Percentiles rank a stretch among this genome's conserved stretches.
Conservation (phyloP, 2,113 vertebrate species). For the Natator depressus region DNA sequence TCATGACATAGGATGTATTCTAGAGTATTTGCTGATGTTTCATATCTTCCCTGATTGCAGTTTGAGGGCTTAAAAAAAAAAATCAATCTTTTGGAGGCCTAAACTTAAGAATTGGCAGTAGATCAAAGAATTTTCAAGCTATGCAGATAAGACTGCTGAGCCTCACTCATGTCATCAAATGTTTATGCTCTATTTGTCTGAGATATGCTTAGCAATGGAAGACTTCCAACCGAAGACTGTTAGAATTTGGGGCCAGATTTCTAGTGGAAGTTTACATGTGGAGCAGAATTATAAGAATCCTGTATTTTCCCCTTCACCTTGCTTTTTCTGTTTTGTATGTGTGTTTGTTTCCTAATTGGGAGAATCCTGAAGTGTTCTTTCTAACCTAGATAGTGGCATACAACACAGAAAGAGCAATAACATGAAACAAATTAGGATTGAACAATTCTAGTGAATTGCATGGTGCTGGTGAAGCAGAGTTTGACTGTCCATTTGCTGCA, state of each 20-base stretch:
- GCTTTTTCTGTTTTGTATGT: not conserved
- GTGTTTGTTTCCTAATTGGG: not conserved
- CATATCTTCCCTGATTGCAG: not conserved
- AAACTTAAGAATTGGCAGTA: not conserved
- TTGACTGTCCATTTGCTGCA: not conserved
- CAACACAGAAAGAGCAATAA: not conserved
- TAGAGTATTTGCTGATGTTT: not conserved
- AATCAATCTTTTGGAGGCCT: not conserved
- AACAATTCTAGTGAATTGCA: not conserved
- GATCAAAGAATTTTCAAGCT: not conserved
- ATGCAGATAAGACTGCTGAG: not conserved
- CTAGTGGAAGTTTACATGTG: not conserved
- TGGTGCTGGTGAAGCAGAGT: not conserved
- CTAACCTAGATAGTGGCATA: not conserved
- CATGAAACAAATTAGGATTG: not conserved
- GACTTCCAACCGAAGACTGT: not conserved
- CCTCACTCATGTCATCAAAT: not conserved
- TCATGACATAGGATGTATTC: not conserved
- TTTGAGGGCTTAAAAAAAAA: not conserved
- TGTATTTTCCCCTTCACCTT: not conserved
- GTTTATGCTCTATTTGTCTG: not conserved
- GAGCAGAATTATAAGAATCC: not conserved
- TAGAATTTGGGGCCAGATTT: not conserved
- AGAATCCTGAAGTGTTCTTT: not conserved
- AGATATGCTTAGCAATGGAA: not conserved